Conservation (phyloP, 2,113 vertebrate species). For the Myrmecobius fasciatus region DNA sequence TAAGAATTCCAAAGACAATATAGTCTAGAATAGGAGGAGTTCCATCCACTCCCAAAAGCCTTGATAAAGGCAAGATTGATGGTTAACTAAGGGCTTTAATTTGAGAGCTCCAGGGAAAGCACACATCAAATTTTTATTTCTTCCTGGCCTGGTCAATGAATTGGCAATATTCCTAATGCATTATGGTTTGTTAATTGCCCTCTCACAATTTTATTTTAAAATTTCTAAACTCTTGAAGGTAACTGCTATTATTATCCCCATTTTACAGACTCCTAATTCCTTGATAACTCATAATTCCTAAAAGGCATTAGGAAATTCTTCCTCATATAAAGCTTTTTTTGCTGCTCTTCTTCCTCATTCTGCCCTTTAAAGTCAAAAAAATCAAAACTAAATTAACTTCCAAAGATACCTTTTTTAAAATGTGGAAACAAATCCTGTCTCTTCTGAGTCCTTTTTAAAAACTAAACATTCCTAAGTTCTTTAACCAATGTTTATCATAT, state of each 20-base stretch:
- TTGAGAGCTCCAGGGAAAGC: too few species aligned
- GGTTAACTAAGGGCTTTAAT: too few species aligned
- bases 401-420: not conserved
- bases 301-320: not conserved
- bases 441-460: not conserved
- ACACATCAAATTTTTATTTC: not conserved
- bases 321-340: not conserved
- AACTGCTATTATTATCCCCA: not conserved
- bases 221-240: not conserved
- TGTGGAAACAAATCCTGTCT: not conserved
- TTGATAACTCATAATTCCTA: not conserved
- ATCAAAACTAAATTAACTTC: not conserved
- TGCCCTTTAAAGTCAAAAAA: not conserved
- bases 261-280: not conserved
- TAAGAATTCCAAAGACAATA: not conserved
- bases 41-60: not conserved
- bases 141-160: too few species aligned
- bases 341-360: not conserved
- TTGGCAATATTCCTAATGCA: too few species aligned
- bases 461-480: not conserved
- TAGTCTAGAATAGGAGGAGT: not conserved
- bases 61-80: not conserved
- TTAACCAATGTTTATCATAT: not conserved
- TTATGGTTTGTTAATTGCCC: not conserved
- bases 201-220: not conserved